phyloP scores from a whole-genome alignment of 1,140 invertebrate genomes.

The Drosophila sproati region DNA sequence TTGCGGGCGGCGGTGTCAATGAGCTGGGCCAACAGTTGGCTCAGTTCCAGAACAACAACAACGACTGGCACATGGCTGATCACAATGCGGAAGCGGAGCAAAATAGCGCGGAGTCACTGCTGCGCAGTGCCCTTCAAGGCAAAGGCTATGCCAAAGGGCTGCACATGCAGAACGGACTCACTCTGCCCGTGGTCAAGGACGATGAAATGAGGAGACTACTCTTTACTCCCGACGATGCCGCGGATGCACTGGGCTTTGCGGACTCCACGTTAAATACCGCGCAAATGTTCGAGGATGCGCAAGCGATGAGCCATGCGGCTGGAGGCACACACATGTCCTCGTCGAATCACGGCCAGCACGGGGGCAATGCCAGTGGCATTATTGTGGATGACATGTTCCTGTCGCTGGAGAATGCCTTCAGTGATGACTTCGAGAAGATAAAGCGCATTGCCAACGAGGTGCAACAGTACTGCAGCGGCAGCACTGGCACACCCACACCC shows the following conservation, averaged over 20 bases:
- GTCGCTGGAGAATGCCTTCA: conserved; percentile 88
- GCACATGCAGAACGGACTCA: conserved; percentile 86
- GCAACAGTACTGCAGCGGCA: conserved; percentile 88
- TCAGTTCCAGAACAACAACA: conserved; percentile 90
- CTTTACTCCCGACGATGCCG: conserved; percentile 79
- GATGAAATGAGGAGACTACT: conserved; percentile 85
- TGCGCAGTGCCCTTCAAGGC: conserved; percentile 92
- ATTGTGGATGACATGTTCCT: conserved; percentile 90
- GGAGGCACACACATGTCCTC: conserved; percentile 38
- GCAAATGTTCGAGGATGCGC: conserved; percentile 82
- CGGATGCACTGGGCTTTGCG: conserved; percentile 76
- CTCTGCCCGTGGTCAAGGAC: conserved; percentile 85
- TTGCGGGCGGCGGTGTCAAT: conserved; percentile 84
- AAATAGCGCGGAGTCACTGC: conserved; percentile 89
- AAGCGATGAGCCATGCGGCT: conserved; percentile 41
- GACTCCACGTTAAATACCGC: conserved; percentile 75
- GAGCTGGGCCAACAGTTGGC: conserved; percentile 77
- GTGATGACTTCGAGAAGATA: conserved; percentile 90
- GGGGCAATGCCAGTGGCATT: conserved; percentile 83
- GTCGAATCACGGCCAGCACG: conserved; percentile 39
- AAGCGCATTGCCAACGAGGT: conserved; percentile 91
- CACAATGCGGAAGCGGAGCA: conserved; percentile 88
- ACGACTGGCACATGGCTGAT: conserved; percentile 91
- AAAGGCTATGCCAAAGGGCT: conserved; percentile 86
- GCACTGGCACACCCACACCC: conserved; percentile 65